Percentiles rank a stretch among this genome's conserved stretches.
Conservation (phyloP, 2,797 vertebrate genomes). For the Sebastes dallii region DNA sequence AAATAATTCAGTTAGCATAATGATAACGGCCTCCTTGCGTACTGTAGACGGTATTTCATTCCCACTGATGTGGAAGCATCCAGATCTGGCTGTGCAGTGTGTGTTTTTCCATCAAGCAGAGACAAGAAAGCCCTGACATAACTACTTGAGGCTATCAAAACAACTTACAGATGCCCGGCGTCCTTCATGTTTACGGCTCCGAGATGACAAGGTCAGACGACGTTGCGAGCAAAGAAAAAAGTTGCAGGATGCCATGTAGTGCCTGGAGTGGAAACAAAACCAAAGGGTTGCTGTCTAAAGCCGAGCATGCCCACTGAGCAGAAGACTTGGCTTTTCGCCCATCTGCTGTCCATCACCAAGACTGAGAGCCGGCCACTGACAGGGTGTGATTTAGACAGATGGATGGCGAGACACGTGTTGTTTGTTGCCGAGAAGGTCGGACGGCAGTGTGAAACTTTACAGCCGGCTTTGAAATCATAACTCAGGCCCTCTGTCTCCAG, state of each 20-base stretch:
- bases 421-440: slow-evolving; percentile 74
- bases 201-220: slow-evolving; percentile 70
- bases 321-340: slow-evolving; percentile 58
- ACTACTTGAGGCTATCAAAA: slow-evolving; percentile 70
- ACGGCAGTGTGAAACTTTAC: slow-evolving; percentile 53
- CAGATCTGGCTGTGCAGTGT: slow-evolving; percentile 8
- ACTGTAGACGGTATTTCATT: slow-evolving; percentile 54
- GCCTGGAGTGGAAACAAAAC: slow-evolving; percentile 60
- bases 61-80: slow-evolving; percentile 43
- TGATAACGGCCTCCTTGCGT: slow-evolving; percentile 66
- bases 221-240: slow-evolving; percentile 36
- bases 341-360: slow-evolving; percentile 69
- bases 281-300: slow-evolving; percentile 55
- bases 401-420: slow-evolving; percentile 71
- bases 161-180: slow-evolving; percentile 48
- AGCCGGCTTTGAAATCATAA: slow-evolving; percentile 54
- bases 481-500: slow-evolving; percentile 18
- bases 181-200: slow-evolving; percentile 73
- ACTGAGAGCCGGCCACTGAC: slow-evolving; percentile 63
- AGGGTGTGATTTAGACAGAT: slow-evolving; percentile 79
- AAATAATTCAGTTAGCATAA: slow-evolving; percentile 80
- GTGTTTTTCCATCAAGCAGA: slow-evolving; percentile 43
- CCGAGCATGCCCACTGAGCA: slow-evolving; percentile 51
- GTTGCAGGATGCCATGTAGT: slow-evolving; percentile 47
- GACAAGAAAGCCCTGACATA: slow-evolving; percentile 28